A percentile compares a stretch with the other conserved stretches of the same genome.
phyloP scores from a whole-genome alignment of 2,113 vertebrate species.

The Dasypus novemcinctus region DNA sequence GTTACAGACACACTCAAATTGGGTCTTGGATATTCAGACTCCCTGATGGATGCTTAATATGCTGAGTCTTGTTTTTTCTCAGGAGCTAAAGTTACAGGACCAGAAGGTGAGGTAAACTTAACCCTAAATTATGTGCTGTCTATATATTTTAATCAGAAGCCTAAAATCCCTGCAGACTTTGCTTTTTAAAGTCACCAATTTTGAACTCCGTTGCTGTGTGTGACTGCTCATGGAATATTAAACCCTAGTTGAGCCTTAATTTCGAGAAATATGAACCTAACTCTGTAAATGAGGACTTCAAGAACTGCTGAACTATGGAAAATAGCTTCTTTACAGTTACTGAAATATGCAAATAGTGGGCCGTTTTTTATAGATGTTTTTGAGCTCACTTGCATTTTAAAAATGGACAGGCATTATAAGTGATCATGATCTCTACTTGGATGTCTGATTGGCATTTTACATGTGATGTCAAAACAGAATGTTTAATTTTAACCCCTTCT shows the following conservation, averaged over 20 bases:
- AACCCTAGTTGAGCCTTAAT: constrained; percentile 54
- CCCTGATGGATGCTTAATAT: constrained; percentile 37
- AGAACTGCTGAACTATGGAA: constrained; percentile 38
- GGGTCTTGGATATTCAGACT: background rate
- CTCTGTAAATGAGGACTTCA: constrained; percentile 53
- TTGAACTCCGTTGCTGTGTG: constrained; percentile 50
- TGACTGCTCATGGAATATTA: constrained; percentile 72
- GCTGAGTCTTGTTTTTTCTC: constrained; percentile 43
- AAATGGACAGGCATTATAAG: background rate
- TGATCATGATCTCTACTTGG: background rate
- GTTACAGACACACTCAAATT: constrained; percentile 17
- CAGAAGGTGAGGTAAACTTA: constrained; percentile 48
- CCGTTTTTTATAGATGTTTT: constrained; percentile 12
- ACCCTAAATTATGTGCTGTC: constrained; percentile 34
- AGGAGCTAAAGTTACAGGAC: constrained; percentile 12
- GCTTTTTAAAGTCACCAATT: constrained; percentile 35
- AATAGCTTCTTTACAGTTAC: constrained; percentile 21
- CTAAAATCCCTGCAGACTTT: constrained; percentile 50
- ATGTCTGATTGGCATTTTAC: background rate
- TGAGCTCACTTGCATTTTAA: constrained; percentile 17
- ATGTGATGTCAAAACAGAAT: background rate
- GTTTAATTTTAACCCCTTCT: background rate
- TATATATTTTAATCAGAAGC: constrained; percentile 61
- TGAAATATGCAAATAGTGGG: constrained; percentile 34
- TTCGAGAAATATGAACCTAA: constrained; percentile 52